A percentile compares a stretch with the other conserved stretches of the same genome.
phyloP scores from a whole-genome alignment of 2,797 vertebrate species.

The Labeo calbasu region DNA sequence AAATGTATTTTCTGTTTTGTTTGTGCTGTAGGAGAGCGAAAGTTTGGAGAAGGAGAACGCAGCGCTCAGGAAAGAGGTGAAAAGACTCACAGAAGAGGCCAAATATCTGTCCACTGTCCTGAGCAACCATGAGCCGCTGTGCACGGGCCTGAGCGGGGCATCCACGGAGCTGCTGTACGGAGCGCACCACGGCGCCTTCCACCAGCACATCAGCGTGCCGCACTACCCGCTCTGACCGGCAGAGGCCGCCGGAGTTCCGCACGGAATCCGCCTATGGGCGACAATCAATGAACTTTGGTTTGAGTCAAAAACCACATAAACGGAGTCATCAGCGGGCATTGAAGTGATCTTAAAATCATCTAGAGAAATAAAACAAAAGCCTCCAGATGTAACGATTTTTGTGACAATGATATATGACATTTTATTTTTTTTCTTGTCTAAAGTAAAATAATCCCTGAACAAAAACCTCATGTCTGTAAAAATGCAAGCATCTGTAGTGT shows the following conservation, averaged over 20 bases:
- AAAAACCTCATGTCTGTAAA: constrained; percentile 29
- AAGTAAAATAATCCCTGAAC: constrained; percentile 5
- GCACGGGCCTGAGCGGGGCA: constrained; percentile 80
- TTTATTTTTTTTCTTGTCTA: not conserved
- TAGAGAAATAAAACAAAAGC: constrained; percentile 13
- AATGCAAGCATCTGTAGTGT: constrained; percentile 31
- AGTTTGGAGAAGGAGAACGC: constrained; percentile 93
- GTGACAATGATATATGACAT: constrained; percentile 13
- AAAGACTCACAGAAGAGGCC: constrained; percentile 90
- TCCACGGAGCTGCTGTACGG: constrained; percentile 84
- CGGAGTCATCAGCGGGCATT: not conserved
- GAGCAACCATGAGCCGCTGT: constrained; percentile 90
- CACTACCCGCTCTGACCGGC: constrained; percentile 89
- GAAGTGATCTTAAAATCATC: not conserved
- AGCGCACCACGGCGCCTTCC: constrained; percentile 82
- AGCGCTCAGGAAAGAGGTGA: constrained; percentile 92
- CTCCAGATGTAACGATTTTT: constrained; percentile 16
- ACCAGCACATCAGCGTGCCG: constrained; percentile 87
- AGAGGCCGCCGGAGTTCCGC: constrained; percentile 9
- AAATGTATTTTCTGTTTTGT: constrained; percentile 32
- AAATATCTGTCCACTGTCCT: constrained; percentile 90
- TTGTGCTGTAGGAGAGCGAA: constrained; percentile 88
- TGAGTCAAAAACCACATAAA: constrained; percentile 23
- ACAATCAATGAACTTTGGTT: constrained; percentile 34
- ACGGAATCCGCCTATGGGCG: not conserved